These are phyloP conservation scores for Ochotona princeps DNA, from an alignment of 2,113 vertebrate species.

Conservation along the genomic window DNA sequence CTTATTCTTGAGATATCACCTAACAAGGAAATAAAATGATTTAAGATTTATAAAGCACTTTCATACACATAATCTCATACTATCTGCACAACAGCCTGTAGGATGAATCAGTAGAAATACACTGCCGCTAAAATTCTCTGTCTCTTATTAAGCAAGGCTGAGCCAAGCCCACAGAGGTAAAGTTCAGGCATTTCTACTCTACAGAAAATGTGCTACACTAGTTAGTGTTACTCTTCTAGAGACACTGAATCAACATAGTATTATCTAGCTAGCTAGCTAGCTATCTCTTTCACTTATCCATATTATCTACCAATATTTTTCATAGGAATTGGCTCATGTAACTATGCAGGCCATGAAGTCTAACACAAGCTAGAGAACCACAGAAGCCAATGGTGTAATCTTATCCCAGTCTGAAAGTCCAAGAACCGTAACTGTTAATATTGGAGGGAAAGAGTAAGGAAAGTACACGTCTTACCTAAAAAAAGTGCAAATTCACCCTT, in stretches of 20 bases:
- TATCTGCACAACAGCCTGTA: not conserved
- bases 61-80: not conserved
- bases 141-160: not conserved
- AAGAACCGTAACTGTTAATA: not conserved
- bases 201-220: not conserved
- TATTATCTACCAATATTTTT: not conserved
- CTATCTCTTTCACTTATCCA: too few relatives aligned
- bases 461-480: not conserved
- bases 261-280: not conserved
- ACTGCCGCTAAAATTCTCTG: not conserved
- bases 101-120: not conserved
- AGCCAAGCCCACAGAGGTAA: not conserved
- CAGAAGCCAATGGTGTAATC: not conserved
- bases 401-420: not conserved
- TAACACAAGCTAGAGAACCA: not conserved
- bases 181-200: not conserved
- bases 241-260: not conserved
- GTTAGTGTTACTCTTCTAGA: not conserved
- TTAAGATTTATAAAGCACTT: slow-evolving; percentile 8
- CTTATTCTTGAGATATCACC: not conserved
- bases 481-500: not conserved
- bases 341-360: not conserved
- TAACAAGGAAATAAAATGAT: slow-evolving; percentile 3
- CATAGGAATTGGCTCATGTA: not conserved
- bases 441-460: not conserved